A percentile compares a stretch with the other conserved stretches of the same genome.
These are phyloP conservation scores for Endomychus coccineus DNA, from an alignment of 2,888 invertebrate genomes.

Conservation along the genomic window DNA sequence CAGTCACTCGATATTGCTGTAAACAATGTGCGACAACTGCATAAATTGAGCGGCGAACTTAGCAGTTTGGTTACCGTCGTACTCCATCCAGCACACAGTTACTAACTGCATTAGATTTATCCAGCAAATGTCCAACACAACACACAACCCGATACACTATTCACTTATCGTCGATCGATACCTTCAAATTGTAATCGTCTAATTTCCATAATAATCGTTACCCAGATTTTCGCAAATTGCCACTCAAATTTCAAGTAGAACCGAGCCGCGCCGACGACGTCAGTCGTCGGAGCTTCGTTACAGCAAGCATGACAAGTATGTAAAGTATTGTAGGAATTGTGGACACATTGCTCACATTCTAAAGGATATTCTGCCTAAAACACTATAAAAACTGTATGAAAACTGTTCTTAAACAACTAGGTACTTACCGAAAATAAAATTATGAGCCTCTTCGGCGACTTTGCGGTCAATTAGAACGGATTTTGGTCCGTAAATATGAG, in stretches of 20 bases:
- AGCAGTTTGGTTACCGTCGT: too few relatives aligned
- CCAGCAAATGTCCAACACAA: too few relatives aligned
- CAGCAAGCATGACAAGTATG: slow-evolving; percentile 69
- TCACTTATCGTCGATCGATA: too few relatives aligned
- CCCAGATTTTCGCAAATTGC: slow-evolving; percentile 18
- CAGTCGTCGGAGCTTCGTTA: slow-evolving; percentile 45
- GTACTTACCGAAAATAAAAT: slow-evolving; percentile 68
- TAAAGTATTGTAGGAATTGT: slow-evolving; percentile 70
- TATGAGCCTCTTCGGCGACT: slow-evolving; percentile 55
- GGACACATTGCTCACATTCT: slow-evolving; percentile 68
- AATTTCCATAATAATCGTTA: slow-evolving; percentile 5
- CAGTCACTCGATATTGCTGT: too few relatives aligned
- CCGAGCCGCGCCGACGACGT: slow-evolving; percentile 40
- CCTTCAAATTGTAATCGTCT: not conserved
- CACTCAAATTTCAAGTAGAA: slow-evolving; percentile 36
- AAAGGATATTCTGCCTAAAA: slow-evolving; percentile 57
- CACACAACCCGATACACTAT: too few relatives aligned
- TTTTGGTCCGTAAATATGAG: slow-evolving; percentile 63
- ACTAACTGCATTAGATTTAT: too few relatives aligned
- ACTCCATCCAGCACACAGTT: too few relatives aligned
- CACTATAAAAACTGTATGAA: slow-evolving; percentile 55
- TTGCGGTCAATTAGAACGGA: slow-evolving; percentile 59
- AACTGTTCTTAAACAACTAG: slow-evolving; percentile 49
- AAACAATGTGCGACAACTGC: too few relatives aligned
- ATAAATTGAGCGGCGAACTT: too few relatives aligned